Percentiles rank a stretch among this genome's conserved stretches.
phyloP scores from a whole-genome alignment of 2,888 invertebrate genomes.

The Proisotoma minuta region DNA sequence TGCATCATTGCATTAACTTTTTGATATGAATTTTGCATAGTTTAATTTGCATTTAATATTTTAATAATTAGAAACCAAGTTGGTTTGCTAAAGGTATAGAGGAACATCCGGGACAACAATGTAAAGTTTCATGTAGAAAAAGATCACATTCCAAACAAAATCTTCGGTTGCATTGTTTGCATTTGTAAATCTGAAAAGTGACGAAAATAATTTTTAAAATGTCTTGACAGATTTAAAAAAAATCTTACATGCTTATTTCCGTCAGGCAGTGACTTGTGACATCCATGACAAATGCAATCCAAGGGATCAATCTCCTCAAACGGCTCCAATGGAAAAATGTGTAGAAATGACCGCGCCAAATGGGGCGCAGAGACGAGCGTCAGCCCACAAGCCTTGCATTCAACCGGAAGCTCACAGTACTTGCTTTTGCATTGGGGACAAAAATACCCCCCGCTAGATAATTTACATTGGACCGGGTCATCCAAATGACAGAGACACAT shows the following conservation, averaged over 20 bases:
- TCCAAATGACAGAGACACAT: conserved; percentile 45
- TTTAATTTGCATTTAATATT: too few relatives aligned
- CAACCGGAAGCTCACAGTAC: conserved; percentile 96
- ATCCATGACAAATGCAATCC: conserved; percentile 44
- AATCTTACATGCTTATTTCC: conserved; percentile 64
- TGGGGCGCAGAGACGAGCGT: conserved; percentile 97
- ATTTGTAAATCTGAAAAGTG: conserved; percentile 70
- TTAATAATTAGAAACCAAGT: background rate
- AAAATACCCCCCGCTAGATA: conserved; percentile 65
- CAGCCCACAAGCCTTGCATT: conserved; percentile 91
- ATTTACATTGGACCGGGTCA: conserved; percentile 29
- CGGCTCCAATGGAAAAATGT: conserved; percentile 85
- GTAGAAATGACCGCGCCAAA: conserved; percentile 94
- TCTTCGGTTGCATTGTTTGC: conserved; percentile 69
- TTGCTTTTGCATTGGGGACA: conserved; percentile 96
- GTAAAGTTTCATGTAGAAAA: conserved; percentile 86
- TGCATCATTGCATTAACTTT: background rate
- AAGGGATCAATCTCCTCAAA: conserved; percentile 69
- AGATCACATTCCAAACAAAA: conserved; percentile 96
- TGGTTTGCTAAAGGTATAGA: conserved; percentile 54
- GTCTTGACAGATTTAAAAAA: background rate
- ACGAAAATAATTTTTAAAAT: conserved; percentile 30
- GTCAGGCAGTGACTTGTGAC: conserved; percentile 42
- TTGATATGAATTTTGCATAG: too few relatives aligned
- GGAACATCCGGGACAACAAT: conserved; percentile 96